A percentile compares a stretch with the other conserved stretches of the same genome.
These are phyloP conservation scores for Laodelphax striatellus DNA, from an alignment of 1,140 invertebrate species.

Conservation along the genomic window DNA sequence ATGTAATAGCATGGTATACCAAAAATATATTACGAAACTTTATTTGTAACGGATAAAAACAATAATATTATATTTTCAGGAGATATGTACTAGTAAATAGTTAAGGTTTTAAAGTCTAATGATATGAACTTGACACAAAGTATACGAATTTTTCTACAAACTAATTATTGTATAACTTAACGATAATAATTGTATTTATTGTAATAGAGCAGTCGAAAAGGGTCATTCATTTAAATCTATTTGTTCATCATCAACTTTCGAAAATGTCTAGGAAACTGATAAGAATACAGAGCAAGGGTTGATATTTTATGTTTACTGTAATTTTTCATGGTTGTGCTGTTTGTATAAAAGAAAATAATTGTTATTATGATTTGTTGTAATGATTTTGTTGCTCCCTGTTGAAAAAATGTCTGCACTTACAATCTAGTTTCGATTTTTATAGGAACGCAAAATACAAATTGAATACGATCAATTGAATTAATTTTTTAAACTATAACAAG, in stretches of 20 bases:
- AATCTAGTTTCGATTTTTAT: not conserved
- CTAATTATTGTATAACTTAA: not conserved
- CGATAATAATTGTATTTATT: not conserved
- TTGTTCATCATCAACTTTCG: no score
- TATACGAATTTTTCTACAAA: conserved; percentile 1
- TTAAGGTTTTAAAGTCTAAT: not conserved
- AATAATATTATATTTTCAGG: no score
- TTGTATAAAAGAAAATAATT: conserved; percentile 17
- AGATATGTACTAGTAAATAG: not conserved
- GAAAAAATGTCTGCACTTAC: not conserved
- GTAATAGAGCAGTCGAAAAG: not conserved
- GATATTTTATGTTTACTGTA: not conserved
- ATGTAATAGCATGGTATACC: conserved; percentile 1
- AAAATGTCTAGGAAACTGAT: no score
- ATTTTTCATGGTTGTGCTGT: conserved; percentile 19
- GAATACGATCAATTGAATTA: no score
- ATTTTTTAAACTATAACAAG: no score
- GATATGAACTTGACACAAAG: not conserved
- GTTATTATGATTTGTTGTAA: conserved; percentile 15
- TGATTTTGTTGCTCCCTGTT: conserved; percentile 8
- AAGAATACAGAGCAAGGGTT: not conserved
- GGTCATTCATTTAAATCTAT: no score
- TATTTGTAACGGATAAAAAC: no score
- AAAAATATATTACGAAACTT: not conserved
- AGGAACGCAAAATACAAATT: conserved; percentile 6